Evolutionary conservation across 2,797 vertebrate species (phyloP), one percentile per base, ranked within the genome.

Genomic region (Choloepus didactylus): DNA sequence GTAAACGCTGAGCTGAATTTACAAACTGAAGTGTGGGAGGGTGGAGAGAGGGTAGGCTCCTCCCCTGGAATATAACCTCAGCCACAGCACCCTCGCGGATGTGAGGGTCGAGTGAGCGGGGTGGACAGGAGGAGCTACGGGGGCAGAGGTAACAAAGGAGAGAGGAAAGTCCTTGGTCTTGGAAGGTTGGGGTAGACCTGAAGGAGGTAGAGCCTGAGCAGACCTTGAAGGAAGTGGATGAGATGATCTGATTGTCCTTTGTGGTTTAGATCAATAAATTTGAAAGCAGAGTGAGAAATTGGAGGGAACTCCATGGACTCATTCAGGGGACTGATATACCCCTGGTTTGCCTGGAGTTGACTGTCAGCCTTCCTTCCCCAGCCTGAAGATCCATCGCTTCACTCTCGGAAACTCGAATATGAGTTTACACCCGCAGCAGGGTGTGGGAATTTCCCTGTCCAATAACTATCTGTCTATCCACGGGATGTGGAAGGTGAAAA

Each of bases 371-470:
- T 95, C 38, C 64, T 91, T 80, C 21, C 49, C 5, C 64, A 98
- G 98, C 0, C 56, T 98, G 51, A 69, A 27, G 16, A 76, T 97
- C 15, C 0, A 0, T 0, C 35, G 0, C 2, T 97, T 97, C n/a
- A 35, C 89, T 73, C 54, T 97, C 64, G 72, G 16, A 11, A 86
- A 90, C 49, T 95, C 89, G 0, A 38, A 2, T 0, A 66, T 72
- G n/a, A 85, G 25, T 56, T 96, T 92, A 2, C 21, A 90, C 44
- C 94, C 96, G 0, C 10, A 56, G 21, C 46, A 49, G 51, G 93
- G 91, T 23, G 21, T 93, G 18, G 67, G 72, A 15, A 38, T 93
- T 54, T 89, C 92, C 70, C 23, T 96, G 38, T 62, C 10, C n/a
- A 35, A 91, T 0, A 86, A 76, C 29, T 87, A 56, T 5, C 12